phyloP scores from a whole-genome alignment of 2,888 invertebrate genomes.

The Saturnia japonica region DNA sequence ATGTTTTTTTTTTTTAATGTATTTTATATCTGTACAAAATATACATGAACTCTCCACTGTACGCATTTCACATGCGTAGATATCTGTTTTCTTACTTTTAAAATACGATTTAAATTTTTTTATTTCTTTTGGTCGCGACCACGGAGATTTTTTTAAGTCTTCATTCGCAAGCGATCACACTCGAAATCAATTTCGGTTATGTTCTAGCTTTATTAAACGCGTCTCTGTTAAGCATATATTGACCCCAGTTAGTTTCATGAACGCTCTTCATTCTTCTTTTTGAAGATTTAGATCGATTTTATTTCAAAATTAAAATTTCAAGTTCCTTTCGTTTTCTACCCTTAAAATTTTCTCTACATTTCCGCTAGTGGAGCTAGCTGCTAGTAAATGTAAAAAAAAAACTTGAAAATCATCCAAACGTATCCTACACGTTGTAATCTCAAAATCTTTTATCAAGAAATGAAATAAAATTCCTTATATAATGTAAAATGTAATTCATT shows the following conservation, averaged over 20 bases:
- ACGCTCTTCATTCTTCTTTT: background rate
- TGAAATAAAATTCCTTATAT: background rate
- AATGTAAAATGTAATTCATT: no score
- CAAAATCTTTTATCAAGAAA: background rate
- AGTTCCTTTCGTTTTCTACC: no score
- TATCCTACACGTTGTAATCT: no score
- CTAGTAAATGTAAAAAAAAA: no score
- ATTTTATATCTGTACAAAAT: conserved; percentile 34
- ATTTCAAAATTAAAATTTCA: no score
- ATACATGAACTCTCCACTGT: conserved; percentile 28
- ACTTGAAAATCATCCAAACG: no score
- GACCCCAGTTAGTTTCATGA: background rate
- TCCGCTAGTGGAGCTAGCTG: no score
- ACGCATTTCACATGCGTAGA: background rate
- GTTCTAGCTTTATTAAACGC: background rate
- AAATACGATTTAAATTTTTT: background rate
- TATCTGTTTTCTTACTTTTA: background rate
- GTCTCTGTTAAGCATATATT: background rate
- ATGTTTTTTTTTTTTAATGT: conserved; percentile 17
- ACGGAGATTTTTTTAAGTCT: background rate
- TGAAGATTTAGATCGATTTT: background rate
- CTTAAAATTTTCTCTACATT: no score
- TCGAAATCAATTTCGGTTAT: background rate
- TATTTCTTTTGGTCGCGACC: background rate
- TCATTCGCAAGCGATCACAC: background rate